phyloP scores from a whole-genome alignment of 2,888 invertebrate genomes.

The Caenorhabditis sp. region DNA sequence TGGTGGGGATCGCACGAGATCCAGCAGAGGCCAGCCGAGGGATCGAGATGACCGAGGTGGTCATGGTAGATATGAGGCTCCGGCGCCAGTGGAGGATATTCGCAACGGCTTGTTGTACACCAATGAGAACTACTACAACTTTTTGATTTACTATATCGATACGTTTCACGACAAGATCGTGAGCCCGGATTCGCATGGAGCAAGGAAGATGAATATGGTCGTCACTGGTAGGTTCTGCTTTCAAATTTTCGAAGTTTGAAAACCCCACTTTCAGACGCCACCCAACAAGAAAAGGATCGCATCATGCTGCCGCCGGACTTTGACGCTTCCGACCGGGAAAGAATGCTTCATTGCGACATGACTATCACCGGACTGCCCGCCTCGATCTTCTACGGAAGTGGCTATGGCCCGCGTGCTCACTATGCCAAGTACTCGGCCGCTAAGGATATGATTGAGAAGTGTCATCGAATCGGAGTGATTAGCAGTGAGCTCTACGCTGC shows the following conservation, averaged over 20 bases:
- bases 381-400: slow-evolving; percentile 70
- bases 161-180: background rate
- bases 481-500: slow-evolving; percentile 59
- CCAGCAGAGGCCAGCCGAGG: background rate
- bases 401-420: slow-evolving; percentile 64
- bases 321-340: slow-evolving; percentile 32
- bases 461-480: slow-evolving; percentile 66
- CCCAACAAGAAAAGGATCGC: slow-evolving; percentile 26
- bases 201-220: background rate
- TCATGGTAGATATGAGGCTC: background rate
- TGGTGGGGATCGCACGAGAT: background rate
- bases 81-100: background rate
- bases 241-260: background rate
- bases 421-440: slow-evolving; percentile 65
- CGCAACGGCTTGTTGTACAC: background rate
- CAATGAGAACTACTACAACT: background rate
- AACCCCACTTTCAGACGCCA: slow-evolving; percentile 36
- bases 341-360: slow-evolving; percentile 67
- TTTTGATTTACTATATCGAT: background rate
- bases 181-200: background rate
- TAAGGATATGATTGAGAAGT: slow-evolving; percentile 70
- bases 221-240: background rate
- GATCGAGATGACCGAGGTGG: background rate
- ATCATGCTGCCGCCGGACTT: slow-evolving; percentile 36
- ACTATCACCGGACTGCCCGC: slow-evolving; percentile 63